Evolutionary conservation across 2,888 invertebrate species (phyloP).

Genomic region (Poecilus cupreus): DNA sequence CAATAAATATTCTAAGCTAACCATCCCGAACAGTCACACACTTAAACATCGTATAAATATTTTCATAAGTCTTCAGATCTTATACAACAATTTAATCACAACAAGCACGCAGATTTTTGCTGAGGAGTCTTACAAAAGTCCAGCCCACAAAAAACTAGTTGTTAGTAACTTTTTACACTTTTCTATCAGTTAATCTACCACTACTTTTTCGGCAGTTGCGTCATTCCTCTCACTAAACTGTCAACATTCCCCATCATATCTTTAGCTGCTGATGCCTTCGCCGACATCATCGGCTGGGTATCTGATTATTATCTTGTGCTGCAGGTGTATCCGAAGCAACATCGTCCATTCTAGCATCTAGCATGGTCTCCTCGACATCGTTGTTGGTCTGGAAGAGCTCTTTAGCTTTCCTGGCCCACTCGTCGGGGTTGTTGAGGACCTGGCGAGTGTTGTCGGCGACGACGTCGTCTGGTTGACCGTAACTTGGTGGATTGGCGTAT

Average conservation of each 20-base stretch:
- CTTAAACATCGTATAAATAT: background rate
- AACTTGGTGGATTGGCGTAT: constrained; percentile 95
- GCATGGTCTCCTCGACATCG: constrained; percentile 53
- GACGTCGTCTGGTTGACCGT: constrained; percentile 88
- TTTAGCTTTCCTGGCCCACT: constrained; percentile 72
- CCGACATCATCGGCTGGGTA: constrained; percentile 33
- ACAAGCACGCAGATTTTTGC: too few relatives aligned
- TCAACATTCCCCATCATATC: background rate
- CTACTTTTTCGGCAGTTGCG: background rate
- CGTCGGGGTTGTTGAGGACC: constrained; percentile 67
- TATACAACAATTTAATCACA: background rate
- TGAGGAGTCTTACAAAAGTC: background rate
- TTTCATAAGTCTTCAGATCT: background rate
- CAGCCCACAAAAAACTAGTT: background rate
- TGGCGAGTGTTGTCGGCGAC: constrained; percentile 81
- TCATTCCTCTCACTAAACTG: background rate
- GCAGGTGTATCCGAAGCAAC: constrained; percentile 6
- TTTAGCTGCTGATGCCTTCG: background rate
- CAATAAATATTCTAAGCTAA: too few relatives aligned
- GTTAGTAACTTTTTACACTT: too few relatives aligned
- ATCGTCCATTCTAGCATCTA: constrained; percentile 44
- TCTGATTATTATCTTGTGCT: background rate
- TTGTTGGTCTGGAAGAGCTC: constrained; percentile 68
- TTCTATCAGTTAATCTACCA: background rate
- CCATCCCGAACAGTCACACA: background rate